Percentiles rank a stretch among this genome's conserved stretches.
These are phyloP conservation scores for Polymixis flavicincta DNA, from an alignment of 2,888 invertebrate species.

Conservation along the genomic window DNA sequence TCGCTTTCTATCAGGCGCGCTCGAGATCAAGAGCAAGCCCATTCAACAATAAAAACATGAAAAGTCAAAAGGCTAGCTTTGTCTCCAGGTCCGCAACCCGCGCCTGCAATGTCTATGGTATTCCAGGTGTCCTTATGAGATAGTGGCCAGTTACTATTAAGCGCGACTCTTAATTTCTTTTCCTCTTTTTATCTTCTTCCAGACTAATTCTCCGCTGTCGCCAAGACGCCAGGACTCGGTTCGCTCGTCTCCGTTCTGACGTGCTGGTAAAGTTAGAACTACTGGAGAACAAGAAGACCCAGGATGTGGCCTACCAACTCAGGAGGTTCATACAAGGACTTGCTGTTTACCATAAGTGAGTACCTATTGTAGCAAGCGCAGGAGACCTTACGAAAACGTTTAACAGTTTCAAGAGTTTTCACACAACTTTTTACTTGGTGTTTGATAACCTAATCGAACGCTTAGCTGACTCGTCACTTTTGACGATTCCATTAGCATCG, in stretches of 20 bases:
- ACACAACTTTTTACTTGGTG: not conserved
- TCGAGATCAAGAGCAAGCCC: too few relatives aligned
- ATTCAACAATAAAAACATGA: too few relatives aligned
- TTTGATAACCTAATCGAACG: not conserved
- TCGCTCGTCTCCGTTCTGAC: constrained; percentile 96
- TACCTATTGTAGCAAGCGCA: too few relatives aligned
- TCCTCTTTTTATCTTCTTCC: constrained; percentile 17
- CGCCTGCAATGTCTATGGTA: too few relatives aligned
- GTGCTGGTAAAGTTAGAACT: constrained; percentile 99
- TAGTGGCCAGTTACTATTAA: too few relatives aligned
- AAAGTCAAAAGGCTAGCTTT: too few relatives aligned
- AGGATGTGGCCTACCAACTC: constrained; percentile 97
- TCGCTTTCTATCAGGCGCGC: too few relatives aligned
- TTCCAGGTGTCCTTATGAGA: too few relatives aligned
- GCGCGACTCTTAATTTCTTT: too few relatives aligned
- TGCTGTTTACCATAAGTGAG: constrained; percentile 91
- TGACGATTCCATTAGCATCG: not conserved
- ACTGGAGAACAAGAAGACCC: constrained; percentile 99
- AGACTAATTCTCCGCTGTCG: constrained; percentile 98
- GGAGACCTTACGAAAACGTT: too few relatives aligned
- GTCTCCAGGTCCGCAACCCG: too few relatives aligned
- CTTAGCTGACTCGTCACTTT: not conserved
- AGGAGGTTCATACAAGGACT: constrained; percentile 96
- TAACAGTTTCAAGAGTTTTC: too few relatives aligned
- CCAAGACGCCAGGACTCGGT: constrained; percentile 97